Evolutionary conservation across 1,140 invertebrate species (phyloP), one percentile per base, ranked within the genome.

Genomic region (Fopius arisanus): DNA sequence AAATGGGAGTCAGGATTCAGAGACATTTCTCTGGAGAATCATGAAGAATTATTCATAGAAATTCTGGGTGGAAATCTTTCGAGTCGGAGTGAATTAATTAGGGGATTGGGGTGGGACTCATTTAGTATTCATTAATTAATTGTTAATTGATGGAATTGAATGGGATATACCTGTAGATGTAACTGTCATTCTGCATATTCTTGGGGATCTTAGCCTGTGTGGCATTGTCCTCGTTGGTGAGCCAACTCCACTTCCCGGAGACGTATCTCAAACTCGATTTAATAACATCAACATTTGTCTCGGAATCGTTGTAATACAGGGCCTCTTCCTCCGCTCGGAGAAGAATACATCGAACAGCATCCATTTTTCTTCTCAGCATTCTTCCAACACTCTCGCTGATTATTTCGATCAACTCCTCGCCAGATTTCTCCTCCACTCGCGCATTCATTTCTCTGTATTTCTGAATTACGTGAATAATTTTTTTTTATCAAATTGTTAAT

Each of bases 301-400:
- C 82, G 9, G 78, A 48, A 0, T 72, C 86, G 63, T 90, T 88
- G 79, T 91, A 93, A 41, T 90, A 85, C 81, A 91, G 90, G 0
- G 92, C 91, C 23, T 89, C 79, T 0, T 87, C 80, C 83, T 95
- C 93, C 0, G 94, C 93, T 43, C 88, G 89, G 54, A 91, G 89
- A 73, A 92, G 90, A 73, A 95, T 93, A 78, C 93, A 94, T 89
- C 93, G 91, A 51, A 96, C 92, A 23, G 95, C 94, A 76, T 95
- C 93, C 88, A 95, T 94, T 90, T 96, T 96, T 67, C 93, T 90
- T 41, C 92, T 90, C 65, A 96, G 88, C 93, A 96, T 94, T 14
- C 90, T 90, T 62, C 92, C 91, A 40, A 96, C 92, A 74, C 93
- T 94, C 48, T 91, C 89, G 23, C 93, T 90, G 48, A 95, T 94